These are phyloP conservation scores for Leucania comma DNA, from an alignment of 2,888 invertebrate species.

Conservation along the genomic window DNA sequence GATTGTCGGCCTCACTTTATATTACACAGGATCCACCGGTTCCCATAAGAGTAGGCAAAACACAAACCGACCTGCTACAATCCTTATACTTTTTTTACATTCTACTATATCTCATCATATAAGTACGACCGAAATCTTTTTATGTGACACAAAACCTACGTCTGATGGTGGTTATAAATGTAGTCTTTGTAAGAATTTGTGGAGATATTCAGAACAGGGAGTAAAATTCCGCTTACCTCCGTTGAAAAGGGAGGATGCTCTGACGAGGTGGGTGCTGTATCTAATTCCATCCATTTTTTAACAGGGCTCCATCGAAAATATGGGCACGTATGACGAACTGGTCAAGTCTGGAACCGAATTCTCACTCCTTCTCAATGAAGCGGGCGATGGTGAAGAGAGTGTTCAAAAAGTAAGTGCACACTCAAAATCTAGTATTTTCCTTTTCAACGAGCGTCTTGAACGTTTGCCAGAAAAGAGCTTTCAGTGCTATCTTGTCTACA, in stretches of 20 bases:
- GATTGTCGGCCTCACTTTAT: too few species aligned
- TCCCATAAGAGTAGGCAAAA: too few species aligned
- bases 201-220: too few species aligned
- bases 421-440: slow-evolving; percentile 19
- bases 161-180: too few species aligned
- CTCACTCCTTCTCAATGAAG: slow-evolving; percentile 79
- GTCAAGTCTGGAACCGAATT: slow-evolving; percentile 89
- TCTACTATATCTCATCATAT: too few species aligned
- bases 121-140: too few species aligned
- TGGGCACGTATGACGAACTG: slow-evolving; percentile 91
- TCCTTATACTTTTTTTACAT: neutral
- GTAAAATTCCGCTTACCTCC: too few species aligned
- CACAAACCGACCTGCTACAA: neutral
- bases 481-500: slow-evolving; percentile 42
- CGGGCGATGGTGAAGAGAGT: slow-evolving; percentile 66
- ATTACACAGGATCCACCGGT: too few species aligned
- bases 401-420: slow-evolving; percentile 63
- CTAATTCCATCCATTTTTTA: slow-evolving; percentile 18
- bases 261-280: too few species aligned
- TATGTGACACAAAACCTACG: too few species aligned
- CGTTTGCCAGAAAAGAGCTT: slow-evolving; percentile 46
- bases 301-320: slow-evolving; percentile 90
- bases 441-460: slow-evolving; percentile 35
- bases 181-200: too few species aligned
- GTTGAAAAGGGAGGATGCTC: too few species aligned